These are phyloP conservation scores for Gallinago nigripennis DNA, from an alignment of 2,797 vertebrate genomes.

Conservation along the genomic window DNA sequence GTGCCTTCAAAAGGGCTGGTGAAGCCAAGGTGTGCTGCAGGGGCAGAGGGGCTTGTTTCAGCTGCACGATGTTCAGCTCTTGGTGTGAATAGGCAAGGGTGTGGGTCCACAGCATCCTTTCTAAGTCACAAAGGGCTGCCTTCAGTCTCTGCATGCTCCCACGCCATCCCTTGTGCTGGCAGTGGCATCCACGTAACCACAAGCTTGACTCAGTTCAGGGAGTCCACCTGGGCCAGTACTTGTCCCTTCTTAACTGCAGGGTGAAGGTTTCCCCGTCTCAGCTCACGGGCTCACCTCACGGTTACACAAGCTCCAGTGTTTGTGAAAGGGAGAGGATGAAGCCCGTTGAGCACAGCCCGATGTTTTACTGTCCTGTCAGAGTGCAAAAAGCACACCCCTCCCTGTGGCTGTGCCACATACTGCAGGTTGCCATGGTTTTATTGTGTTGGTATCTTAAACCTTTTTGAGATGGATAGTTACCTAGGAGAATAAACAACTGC, in stretches of 20 bases:
- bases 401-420: background rate
- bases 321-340: background rate
- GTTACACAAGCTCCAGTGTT: background rate
- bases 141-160: accelerated
- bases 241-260: background rate
- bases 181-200: accelerated
- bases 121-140: accelerated
- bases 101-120: accelerated
- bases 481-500: constrained; percentile 12
- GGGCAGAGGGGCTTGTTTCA: background rate
- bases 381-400: background rate
- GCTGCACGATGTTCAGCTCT: accelerated
- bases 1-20: background rate
- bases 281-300: background rate
- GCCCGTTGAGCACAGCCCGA: background rate
- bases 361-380: background rate
- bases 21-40: background rate
- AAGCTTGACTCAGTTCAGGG: background rate
- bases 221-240: background rate
- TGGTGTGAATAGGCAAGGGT: background rate
- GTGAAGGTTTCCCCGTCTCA: too few relatives aligned
- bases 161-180: background rate
- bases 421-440: background rate
- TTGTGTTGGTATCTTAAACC: background rate
- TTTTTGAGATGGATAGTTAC: background rate